Evolutionary conservation across 2,113 vertebrate genomes (phyloP), one percentile per base, ranked within the genome.

Genomic region (Lagopus muta): DNA sequence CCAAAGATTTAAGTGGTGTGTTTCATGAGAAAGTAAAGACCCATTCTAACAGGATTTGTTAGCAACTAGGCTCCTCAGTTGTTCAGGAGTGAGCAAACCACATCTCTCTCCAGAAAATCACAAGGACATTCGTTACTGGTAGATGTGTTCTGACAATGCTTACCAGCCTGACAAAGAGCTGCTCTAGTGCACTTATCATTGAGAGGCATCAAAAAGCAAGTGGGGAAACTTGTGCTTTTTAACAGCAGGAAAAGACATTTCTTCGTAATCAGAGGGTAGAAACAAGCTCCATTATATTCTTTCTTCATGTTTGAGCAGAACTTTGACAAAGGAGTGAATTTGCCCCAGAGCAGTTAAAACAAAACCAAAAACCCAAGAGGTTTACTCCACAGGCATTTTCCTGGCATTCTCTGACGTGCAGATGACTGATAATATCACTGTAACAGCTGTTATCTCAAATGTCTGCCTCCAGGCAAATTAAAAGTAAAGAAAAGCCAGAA

Each of bases 401-500:
- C 86, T 93, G 88, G 94, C 77, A 1, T 88, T 80, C 73, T 72
- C 57, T 61, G 54, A 75, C 61, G 36, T 13, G 21, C 47, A 83
- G 86, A 96, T 60, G 58, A 47, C 92, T 92, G 96, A 96, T 95
- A 96, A 67, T 58, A 96, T 96, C 81, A 62, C 86, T 66, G 18
- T 74, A 89, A 95, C 92, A 94, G 81, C 90, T 86, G 83, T 93
- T 96, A 96, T 96, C 89, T 96, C 92, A 87, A 84, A 95, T 84
- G 88, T 87, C 87, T 93, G 94, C 90, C 93, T 93, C 65, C n/a
- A 74, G 85, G 90, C 87, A 91, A 89, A 90, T 89, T 92, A 95
- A 96, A 92, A 97, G 57, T 36, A 77, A 76, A 73, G 90, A 57
- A 92, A 65, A 88, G 94, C 93, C 96, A 98, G 97, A 97, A 82